Base-by-base conservation (phyloP, 2,888 invertebrate species). In the Macrophya alboannulata region DNA sequence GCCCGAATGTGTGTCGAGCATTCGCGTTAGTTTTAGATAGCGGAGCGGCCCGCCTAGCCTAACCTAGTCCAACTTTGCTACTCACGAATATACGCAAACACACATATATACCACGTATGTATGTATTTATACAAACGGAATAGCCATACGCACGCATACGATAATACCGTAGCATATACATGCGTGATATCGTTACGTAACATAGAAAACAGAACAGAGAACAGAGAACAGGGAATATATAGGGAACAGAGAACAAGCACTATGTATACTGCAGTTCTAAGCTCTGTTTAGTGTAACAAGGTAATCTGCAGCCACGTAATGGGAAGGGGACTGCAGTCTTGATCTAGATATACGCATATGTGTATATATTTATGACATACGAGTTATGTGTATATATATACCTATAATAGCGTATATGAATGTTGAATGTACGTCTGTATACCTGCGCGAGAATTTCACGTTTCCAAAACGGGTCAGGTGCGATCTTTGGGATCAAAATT, bases 21-120 rank as follows among this genome's bases (percentile, higher is more conserved):
- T 77, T 77, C 77, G 77, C 77, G 77, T 48, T 48, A 51, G 77
- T 77, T 77, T 77, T 77, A 77, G 77, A 77, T 77, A 55, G 77
- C 55, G 31, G n/a, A 77, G 55, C 31, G 3, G 31, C 51, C 6
- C 31, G 77, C 77, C 77, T 55, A 48, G n/a, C 55, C 77, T 55
- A 51, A 55, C 51, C 55, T 25, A 55, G 31, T 55, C 55, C 37
- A 55, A 51, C 31, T 31, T 48, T 31, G 4, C 25, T 62, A 25
- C 25, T 48, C 31, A 8, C 62, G 2, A 9, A 21, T 12, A 65
- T 25, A 65, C 31, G 15, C 62, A 17, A 6, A 48, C 48, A 12
- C 62, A 62, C 62, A 55, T 37, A 68, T 17, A 5, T 17, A 10
- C 62, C 21, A 59, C 21, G n/a, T n/a, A 40, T 40, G 3, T n/a